Evolutionary conservation across 2,113 vertebrate genomes (phyloP).

Genomic region (Nansenia antarctica): DNA sequence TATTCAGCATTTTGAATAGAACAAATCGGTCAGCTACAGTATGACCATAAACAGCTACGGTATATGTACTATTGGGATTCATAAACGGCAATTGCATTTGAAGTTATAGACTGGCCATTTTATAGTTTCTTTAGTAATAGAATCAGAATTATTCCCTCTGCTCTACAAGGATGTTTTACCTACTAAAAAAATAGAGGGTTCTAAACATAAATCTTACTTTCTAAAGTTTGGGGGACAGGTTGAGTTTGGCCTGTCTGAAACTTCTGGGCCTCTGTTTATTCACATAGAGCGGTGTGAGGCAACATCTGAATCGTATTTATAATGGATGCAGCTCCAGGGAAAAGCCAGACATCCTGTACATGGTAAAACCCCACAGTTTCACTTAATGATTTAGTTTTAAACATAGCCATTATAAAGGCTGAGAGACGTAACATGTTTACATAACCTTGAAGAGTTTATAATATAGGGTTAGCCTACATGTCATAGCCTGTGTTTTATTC

Average conservation of each 20-base stretch:
- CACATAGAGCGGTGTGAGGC: constrained; percentile 30
- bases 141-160: not conserved
- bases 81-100: not conserved
- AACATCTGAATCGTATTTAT: constrained; percentile 47
- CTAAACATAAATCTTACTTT: not conserved
- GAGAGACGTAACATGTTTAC: constrained; percentile 8
- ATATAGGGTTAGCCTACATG: not conserved
- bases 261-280: constrained; percentile 21
- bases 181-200: not conserved
- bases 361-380: constrained; percentile 36
- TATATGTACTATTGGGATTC: not conserved
- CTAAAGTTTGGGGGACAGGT: not conserved
- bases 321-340: constrained; percentile 25
- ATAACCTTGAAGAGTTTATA: not conserved
- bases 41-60: not conserved
- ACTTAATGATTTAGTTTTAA: constrained; percentile 31
- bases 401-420: constrained; percentile 39
- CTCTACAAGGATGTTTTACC: not conserved
- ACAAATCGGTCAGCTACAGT: not conserved
- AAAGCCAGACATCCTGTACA: constrained; percentile 36
- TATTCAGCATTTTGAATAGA: not conserved
- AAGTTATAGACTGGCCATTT: not conserved
- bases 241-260: constrained; percentile 1
- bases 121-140: not conserved
- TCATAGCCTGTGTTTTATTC: not conserved